A percentile compares a stretch with the other conserved stretches of the same genome.
These are phyloP conservation scores for Alfaro cultratus DNA, from an alignment of 2,797 vertebrate genomes.

Conservation along the genomic window DNA sequence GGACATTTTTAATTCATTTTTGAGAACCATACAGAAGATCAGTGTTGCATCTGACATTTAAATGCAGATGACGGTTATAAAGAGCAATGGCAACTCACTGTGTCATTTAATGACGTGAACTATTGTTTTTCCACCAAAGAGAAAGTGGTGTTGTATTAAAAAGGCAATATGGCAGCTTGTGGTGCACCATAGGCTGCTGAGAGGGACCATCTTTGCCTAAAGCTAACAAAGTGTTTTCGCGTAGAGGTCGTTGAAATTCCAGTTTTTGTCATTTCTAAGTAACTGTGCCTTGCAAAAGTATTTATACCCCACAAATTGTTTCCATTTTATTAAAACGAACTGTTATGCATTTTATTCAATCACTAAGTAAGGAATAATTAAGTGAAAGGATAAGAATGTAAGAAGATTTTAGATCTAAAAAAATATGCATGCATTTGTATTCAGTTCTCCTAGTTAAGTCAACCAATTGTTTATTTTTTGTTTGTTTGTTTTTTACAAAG, in stretches of 20 bases:
- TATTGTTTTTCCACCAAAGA: constrained; percentile 90
- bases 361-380: neutral
- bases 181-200: constrained; percentile 49
- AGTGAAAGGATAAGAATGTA: neutral
- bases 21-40: constrained; percentile 37
- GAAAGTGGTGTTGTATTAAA: constrained; percentile 73
- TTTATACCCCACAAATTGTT: neutral
- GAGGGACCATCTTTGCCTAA: constrained; percentile 50
- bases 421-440: neutral
- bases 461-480: neutral
- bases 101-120: constrained; percentile 26
- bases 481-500: neutral
- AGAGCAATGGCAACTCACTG: neutral
- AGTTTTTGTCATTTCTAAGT: constrained; percentile 54
- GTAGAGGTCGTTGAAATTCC: constrained; percentile 45
- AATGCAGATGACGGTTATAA: neutral
- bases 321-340: neutral
- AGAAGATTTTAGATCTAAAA: neutral
- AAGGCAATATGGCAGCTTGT: constrained; percentile 76
- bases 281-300: constrained; percentile 28
- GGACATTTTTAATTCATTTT: constrained; percentile 39
- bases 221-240: constrained; percentile 42
- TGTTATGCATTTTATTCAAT: neutral
- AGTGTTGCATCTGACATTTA: constrained; percentile 11
- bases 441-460: neutral